These are phyloP conservation scores for Diplodus sargus DNA, from an alignment of 2,797 vertebrate species.

Conservation along the genomic window DNA sequence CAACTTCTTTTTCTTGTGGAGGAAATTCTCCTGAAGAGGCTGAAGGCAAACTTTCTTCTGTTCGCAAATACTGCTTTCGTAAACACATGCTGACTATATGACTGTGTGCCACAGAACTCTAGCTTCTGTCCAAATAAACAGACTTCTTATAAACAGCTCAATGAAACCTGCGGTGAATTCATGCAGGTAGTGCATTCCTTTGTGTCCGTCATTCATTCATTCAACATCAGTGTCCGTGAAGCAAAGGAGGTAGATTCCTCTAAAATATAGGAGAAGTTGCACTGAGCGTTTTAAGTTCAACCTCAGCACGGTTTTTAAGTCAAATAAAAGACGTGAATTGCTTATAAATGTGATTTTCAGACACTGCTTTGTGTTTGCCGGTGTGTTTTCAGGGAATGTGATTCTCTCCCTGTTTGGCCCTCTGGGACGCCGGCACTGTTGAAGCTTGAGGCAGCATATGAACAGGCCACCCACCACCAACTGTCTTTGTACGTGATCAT, in stretches of 20 bases:
- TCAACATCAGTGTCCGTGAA: too few species aligned
- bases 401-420: slow-evolving; percentile 50
- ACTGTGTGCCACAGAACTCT: too few species aligned
- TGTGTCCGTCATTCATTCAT: too few species aligned
- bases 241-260: background rate
- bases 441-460: slow-evolving; percentile 52
- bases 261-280: background rate
- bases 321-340: slow-evolving; percentile 12
- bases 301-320: background rate
- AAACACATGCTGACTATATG: too few species aligned
- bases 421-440: slow-evolving; percentile 38
- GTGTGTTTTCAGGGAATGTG: slow-evolving; percentile 31
- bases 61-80: too few species aligned
- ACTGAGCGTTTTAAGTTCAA: background rate
- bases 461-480: slow-evolving; percentile 41
- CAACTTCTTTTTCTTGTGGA: too few species aligned
- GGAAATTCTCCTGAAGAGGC: too few species aligned
- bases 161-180: too few species aligned
- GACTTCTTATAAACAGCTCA: too few species aligned
- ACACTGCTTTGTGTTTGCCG: slow-evolving; percentile 37
- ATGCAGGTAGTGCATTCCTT: too few species aligned
- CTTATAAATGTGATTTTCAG: slow-evolving; percentile 20
- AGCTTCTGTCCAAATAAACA: too few species aligned
- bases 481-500: slow-evolving; percentile 3
- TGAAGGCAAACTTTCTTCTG: too few species aligned